A percentile compares a stretch with the other conserved stretches of the same genome.
phyloP scores from a whole-genome alignment of 2,888 invertebrate genomes.

The Rotaria socialis region DNA sequence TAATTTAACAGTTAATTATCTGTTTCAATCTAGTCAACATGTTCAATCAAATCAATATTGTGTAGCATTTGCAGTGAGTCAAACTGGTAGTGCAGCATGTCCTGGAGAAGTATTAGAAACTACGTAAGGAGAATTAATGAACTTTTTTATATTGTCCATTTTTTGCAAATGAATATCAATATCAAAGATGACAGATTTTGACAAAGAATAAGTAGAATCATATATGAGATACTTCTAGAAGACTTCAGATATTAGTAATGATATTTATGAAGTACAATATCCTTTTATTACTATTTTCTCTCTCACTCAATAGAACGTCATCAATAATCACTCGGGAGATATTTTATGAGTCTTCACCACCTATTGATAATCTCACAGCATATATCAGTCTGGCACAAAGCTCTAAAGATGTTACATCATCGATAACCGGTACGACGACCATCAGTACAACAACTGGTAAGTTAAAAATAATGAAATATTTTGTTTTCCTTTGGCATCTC shows the following conservation, averaged over 20 bases:
- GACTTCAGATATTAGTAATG: too few species aligned
- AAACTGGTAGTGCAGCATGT: neutral
- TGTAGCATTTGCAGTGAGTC: neutral
- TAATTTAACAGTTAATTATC: too few species aligned
- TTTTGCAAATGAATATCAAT: neutral
- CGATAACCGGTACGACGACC: neutral
- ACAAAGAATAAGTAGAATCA: too few species aligned
- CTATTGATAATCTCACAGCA: neutral
- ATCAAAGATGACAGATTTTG: too few species aligned
- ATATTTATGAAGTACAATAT: neutral
- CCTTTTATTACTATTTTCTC: neutral
- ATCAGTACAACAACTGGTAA: neutral
- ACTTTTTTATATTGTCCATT: neutral
- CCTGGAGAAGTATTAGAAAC: neutral
- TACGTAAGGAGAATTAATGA: neutral
- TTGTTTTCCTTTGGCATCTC: neutral
- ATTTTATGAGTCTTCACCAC: neutral
- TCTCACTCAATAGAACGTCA: neutral
- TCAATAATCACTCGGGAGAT: neutral
- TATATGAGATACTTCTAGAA: too few species aligned
- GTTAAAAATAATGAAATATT: neutral
- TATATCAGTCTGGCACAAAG: neutral
- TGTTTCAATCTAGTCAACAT: neutral
- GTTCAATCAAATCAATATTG: slow-evolving; percentile 18
- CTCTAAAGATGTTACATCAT: too few species aligned